phyloP scores from a whole-genome alignment of 2,797 vertebrate species.

The Mormyrops boulengeri region DNA sequence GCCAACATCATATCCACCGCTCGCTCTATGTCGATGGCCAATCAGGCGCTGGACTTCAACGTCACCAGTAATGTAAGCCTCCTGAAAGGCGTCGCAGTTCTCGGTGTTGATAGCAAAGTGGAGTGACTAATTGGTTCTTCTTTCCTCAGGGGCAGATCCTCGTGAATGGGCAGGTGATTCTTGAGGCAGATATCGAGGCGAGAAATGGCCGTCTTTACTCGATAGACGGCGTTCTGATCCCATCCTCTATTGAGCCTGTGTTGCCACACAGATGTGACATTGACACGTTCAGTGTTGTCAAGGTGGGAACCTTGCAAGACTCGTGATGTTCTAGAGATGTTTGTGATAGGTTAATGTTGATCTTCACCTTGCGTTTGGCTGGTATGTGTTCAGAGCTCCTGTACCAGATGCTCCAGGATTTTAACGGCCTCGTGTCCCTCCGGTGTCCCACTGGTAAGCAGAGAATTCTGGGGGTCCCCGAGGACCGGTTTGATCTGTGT shows the following conservation, averaged over 20 bases:
- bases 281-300: slow-evolving; percentile 42
- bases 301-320: slow-evolving; percentile 40
- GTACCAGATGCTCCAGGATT: slow-evolving; percentile 41
- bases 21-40: slow-evolving; percentile 66
- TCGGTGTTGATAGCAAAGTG: slow-evolving; percentile 32
- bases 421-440: slow-evolving; percentile 47
- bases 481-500: neutral
- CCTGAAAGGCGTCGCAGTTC: slow-evolving; percentile 24
- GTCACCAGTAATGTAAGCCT: slow-evolving; percentile 58
- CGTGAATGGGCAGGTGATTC: slow-evolving; percentile 59
- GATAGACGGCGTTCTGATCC: slow-evolving; percentile 70
- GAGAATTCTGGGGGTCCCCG: neutral
- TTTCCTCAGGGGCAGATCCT: slow-evolving; percentile 71
- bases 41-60: slow-evolving; percentile 75
- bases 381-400: slow-evolving; percentile 44
- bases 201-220: slow-evolving; percentile 81
- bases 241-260: slow-evolving; percentile 79
- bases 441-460: slow-evolving; percentile 48
- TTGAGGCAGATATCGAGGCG: slow-evolving; percentile 73
- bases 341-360: neutral
- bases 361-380: slow-evolving; percentile 1
- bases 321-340: neutral
- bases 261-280: slow-evolving; percentile 79
- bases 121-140: neutral
- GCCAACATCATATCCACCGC: slow-evolving; percentile 62